Conservation (phyloP, 2,888 invertebrate species). For the Antheraea assamensis region DNA sequence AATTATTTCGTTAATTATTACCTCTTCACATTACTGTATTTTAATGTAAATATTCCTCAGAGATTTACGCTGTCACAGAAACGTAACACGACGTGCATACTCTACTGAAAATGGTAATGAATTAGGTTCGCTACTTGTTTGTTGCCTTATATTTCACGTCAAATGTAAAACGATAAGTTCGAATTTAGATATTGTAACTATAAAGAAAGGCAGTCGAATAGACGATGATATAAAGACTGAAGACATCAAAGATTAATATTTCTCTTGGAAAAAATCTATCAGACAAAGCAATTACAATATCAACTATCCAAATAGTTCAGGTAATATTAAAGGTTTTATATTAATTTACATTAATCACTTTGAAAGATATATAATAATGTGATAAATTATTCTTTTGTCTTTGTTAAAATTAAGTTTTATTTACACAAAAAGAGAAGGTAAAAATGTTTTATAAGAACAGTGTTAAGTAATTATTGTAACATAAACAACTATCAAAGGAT, state of each 20-base stretch:
- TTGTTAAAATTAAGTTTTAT: too few species aligned
- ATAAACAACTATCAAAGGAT: too few species aligned
- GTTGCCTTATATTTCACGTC: neutral
- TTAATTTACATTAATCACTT: neutral
- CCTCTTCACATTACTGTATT: too few species aligned
- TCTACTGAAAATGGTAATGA: neutral
- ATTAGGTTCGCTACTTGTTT: neutral
- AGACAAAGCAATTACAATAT: neutral
- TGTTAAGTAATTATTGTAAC: too few species aligned
- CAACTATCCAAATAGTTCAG: neutral
- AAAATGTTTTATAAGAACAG: too few species aligned
- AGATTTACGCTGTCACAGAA: neutral
- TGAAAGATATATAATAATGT: neutral
- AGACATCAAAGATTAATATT: neutral
- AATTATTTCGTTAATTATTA: too few species aligned
- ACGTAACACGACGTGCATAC: neutral
- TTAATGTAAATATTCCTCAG: too few species aligned
- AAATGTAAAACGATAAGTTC: neutral
- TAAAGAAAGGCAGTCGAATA: neutral
- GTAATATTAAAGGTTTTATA: neutral
- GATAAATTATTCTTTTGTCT: too few species aligned
- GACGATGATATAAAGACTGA: neutral
- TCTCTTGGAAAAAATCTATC: neutral
- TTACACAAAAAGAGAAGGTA: too few species aligned
- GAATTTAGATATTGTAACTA: neutral